Percentiles rank a stretch among this genome's conserved stretches.
phyloP scores from a whole-genome alignment of 2,888 invertebrate genomes.

The Aelia acuminata region DNA sequence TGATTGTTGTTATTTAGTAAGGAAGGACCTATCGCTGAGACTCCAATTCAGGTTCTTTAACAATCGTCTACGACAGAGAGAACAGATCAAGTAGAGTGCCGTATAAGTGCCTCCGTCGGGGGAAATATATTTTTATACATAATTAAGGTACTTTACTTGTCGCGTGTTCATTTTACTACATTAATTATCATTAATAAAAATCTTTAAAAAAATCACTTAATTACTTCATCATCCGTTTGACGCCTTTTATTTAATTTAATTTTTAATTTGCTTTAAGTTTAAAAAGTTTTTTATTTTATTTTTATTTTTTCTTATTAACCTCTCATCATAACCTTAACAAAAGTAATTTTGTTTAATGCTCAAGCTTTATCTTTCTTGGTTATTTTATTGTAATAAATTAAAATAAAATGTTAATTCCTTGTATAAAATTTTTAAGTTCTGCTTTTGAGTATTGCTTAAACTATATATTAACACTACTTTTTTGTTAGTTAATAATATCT shows the following conservation, averaged over 20 bases:
- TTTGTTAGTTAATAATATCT: not conserved
- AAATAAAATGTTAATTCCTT: not conserved
- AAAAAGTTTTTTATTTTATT: too few relatives aligned
- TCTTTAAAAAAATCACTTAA: constrained; percentile 7
- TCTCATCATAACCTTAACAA: constrained; percentile 29
- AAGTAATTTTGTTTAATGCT: not conserved
- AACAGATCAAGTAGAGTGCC: constrained; percentile 65
- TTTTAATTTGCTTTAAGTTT: constrained; percentile 11
- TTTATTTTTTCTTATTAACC: constrained; percentile 46
- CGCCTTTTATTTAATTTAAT: not conserved
- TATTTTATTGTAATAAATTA: constrained; percentile 1
- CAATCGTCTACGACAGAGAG: constrained; percentile 84
- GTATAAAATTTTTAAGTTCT: not conserved
- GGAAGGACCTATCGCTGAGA: constrained; percentile 96
- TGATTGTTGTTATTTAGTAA: constrained; percentile 75
- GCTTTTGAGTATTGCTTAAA: constrained; percentile 42
- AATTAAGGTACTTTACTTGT: constrained; percentile 56
- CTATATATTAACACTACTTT: constrained; percentile 5
- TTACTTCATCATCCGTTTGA: not conserved
- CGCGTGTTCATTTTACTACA: constrained; percentile 45
- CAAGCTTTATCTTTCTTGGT: constrained; percentile 30
- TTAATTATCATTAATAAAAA: not conserved
- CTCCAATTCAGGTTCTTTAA: constrained; percentile 96
- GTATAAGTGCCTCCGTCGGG: constrained; percentile 49
- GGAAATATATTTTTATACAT: constrained; percentile 56